These are phyloP conservation scores for Pogonophryne albipinna DNA, from an alignment of 2,797 vertebrate species.

Conservation along the genomic window DNA sequence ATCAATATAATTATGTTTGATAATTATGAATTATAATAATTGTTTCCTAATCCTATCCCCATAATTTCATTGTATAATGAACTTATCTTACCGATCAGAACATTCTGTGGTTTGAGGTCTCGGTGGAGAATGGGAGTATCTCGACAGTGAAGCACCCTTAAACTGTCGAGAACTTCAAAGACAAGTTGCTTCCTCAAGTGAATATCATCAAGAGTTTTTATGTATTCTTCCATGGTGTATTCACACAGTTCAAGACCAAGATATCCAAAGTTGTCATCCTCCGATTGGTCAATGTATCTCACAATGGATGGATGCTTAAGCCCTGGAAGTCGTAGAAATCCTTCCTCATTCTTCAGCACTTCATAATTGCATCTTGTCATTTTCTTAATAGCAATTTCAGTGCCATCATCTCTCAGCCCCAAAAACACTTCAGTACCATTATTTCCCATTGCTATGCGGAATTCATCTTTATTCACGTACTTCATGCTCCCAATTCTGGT, in stretches of 20 bases:
- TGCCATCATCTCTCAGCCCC: conserved; percentile 77
- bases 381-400: conserved; percentile 80
- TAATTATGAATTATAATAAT: too few relatives aligned
- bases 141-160: conserved; percentile 68
- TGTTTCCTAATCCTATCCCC: too few relatives aligned
- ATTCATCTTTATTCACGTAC: conserved; percentile 57
- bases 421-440: conserved; percentile 78
- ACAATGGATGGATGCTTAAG: conserved; percentile 70
- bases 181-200: conserved; percentile 34
- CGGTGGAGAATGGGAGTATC: conserved; percentile 69
- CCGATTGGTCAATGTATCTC: conserved; percentile 69
- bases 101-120: conserved; percentile 81
- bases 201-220: conserved; percentile 1
- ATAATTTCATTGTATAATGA: not conserved
- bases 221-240: conserved; percentile 73
- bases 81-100: conserved; percentile 76
- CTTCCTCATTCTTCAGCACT: conserved; percentile 70
- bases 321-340: conserved; percentile 61
- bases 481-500: conserved; percentile 50
- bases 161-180: conserved; percentile 58
- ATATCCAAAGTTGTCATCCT: conserved; percentile 78
- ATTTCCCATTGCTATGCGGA: conserved; percentile 74
- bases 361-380: conserved; percentile 67
- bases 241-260: conserved; percentile 82
- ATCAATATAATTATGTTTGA: too few relatives aligned